These are phyloP conservation scores for Gobiocypris rarus DNA, from an alignment of 2,113 vertebrate genomes.

Conservation along the genomic window DNA sequence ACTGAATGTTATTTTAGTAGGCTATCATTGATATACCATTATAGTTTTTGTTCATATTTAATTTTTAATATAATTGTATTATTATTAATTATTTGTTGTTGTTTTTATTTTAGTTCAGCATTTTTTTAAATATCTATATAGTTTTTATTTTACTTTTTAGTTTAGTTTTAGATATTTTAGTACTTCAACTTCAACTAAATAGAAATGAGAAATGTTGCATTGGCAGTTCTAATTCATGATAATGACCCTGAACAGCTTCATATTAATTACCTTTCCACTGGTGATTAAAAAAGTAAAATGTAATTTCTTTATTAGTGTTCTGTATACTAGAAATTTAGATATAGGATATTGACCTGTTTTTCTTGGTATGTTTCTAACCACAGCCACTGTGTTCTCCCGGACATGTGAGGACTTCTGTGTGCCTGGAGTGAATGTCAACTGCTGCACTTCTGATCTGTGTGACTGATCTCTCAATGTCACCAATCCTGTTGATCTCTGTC, in stretches of 20 bases:
- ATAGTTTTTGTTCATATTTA: not conserved
- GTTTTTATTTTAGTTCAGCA: not conserved
- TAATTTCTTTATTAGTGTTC: not conserved
- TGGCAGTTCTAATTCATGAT: not conserved
- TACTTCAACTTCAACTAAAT: not conserved
- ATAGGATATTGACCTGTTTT: not conserved
- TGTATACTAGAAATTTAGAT: not conserved
- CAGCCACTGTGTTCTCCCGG: conserved; percentile 6
- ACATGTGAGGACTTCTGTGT: conserved; percentile 61
- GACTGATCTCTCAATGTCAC: not conserved
- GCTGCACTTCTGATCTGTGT: conserved; percentile 62
- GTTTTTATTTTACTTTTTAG: not conserved
- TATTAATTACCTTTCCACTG: not conserved
- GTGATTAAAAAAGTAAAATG: not conserved
- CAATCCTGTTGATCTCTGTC: not conserved
- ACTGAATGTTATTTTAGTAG: not conserved
- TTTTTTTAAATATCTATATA: not conserved
- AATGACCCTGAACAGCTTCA: not conserved
- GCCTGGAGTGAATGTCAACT: conserved; percentile 20
- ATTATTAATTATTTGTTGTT: not conserved
- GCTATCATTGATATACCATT: not conserved
- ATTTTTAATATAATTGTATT: not conserved
- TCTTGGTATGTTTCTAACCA: conserved; percentile 12
- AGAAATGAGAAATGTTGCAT: too few relatives aligned
- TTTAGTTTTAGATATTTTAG: not conserved